Percentiles rank a stretch among this genome's conserved stretches.
phyloP scores from a whole-genome alignment of 2,113 vertebrate genomes.

The Cinclus mexicanus region DNA sequence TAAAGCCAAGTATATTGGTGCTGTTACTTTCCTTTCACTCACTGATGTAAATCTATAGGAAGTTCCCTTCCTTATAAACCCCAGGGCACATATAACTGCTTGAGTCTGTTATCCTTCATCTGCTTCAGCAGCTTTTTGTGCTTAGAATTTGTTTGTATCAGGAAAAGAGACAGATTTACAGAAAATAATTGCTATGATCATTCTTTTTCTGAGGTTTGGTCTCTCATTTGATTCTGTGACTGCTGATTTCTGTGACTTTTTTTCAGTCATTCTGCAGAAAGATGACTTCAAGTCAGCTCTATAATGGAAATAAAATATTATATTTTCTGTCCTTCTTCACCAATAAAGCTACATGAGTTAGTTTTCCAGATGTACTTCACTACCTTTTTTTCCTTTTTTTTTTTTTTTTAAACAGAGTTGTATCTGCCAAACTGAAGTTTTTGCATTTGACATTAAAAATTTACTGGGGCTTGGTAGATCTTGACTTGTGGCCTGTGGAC shows the following conservation, averaged over 20 bases:
- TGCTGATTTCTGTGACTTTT: background rate
- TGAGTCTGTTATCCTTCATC: background rate
- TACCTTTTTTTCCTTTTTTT: background rate
- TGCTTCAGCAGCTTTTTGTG: background rate
- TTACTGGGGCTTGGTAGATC: background rate
- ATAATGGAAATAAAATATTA: background rate
- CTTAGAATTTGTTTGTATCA: background rate
- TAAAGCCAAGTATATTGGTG: background rate
- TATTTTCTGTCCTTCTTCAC: background rate
- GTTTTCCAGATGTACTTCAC: background rate
- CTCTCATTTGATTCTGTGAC: background rate
- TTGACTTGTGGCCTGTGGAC: background rate
- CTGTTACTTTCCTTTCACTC: background rate
- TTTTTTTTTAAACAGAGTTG: background rate
- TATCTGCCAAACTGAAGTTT: background rate
- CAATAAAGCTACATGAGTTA: background rate
- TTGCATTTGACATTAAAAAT: background rate
- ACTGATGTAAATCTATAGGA: background rate
- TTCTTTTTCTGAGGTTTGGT: background rate
- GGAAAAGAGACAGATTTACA: background rate
- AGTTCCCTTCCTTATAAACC: background rate
- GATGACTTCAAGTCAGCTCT: background rate
- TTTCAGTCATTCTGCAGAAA: background rate
- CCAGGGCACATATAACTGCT: background rate
- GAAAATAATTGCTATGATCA: background rate